Base-by-base conservation (phyloP, 1,140 invertebrate species). In the Stegodyphus mimosarum region DNA sequence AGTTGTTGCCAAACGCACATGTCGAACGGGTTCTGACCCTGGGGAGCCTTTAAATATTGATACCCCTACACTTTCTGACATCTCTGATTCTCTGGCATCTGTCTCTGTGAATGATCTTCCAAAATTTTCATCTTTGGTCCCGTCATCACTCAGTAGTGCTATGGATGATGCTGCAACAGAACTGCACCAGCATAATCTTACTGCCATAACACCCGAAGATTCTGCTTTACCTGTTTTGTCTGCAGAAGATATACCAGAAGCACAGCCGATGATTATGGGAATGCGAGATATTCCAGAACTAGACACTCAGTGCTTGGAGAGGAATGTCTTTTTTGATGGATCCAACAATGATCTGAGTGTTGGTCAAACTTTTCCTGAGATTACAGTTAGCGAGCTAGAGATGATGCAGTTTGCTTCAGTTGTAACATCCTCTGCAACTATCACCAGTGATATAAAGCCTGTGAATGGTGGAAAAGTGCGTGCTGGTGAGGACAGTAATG, bases 401-500 rank as follows among this genome's bases (percentile, higher is more conserved):
- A 86, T 86, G 83, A 86, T 86, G 83, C 83, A 86, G 66, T 78
- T 86, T 71, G 50, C 83, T 51, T 64, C 83, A 33, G 63, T 78
- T 7, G 74, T 72, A 11, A 86, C 75, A 49, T 72, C 83, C n/a
- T 69, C 83, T 6, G 83, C 83, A 15, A 10, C 83, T n/a, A 11
- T 78, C 5, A 9, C 33, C 13, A 49, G 11, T 52, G 74, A 86
- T n/a, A 33, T 70, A 2, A 84, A 76, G 17, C 81, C 83, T 10
- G 55, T 78, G 7, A 64, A 86, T 63, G 70, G 75, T 67, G 75
- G 17, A 1, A 86, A 80, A 15, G 33, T 73, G 90, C 92, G 49
- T 88, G 92, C 73, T 89, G 91, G 7, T 91, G 92, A 50, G 92
- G 92, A 92, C 79, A 86, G 93, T 83, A 93, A 94, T 88, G 92